These are phyloP conservation scores for Turnix velox DNA, from an alignment of 2,113 vertebrate species.

Conservation along the genomic window DNA sequence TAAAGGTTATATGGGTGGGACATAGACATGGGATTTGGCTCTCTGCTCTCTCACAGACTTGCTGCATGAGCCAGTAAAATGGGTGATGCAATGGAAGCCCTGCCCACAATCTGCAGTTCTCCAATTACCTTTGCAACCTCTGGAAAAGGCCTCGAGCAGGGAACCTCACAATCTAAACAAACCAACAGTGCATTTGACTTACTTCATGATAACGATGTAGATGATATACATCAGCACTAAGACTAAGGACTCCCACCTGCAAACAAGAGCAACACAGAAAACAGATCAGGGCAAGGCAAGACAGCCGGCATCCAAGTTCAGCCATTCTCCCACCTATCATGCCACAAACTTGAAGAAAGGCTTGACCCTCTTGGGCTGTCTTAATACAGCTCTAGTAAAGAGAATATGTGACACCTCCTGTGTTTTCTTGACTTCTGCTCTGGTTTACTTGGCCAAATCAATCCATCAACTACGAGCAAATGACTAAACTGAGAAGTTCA, in stretches of 20 bases:
- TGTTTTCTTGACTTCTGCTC: background rate
- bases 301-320: background rate
- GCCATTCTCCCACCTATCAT: background rate
- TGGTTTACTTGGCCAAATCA: background rate
- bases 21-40: accelerated
- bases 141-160: background rate
- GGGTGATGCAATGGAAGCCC: too few relatives aligned
- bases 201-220: slow-evolving; percentile 99
- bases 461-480: background rate
- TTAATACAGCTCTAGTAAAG: background rate
- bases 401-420: background rate
- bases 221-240: slow-evolving; percentile 90
- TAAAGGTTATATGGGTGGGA: background rate
- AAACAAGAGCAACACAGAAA: slow-evolving; percentile 2
- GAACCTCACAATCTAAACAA: background rate
- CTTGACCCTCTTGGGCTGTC: background rate
- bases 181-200: slow-evolving; percentile 59
- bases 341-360: accelerated
- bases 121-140: background rate
- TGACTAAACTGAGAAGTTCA: background rate
- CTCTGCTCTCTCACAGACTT: background rate
- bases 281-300: background rate
- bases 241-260: slow-evolving; percentile 94
- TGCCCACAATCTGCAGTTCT: background rate
- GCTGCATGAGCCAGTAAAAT: background rate